Evolutionary conservation across 2,888 invertebrate species (phyloP), one percentile per base, ranked within the genome.

Genomic region (Catotricha subobsoleta): DNA sequence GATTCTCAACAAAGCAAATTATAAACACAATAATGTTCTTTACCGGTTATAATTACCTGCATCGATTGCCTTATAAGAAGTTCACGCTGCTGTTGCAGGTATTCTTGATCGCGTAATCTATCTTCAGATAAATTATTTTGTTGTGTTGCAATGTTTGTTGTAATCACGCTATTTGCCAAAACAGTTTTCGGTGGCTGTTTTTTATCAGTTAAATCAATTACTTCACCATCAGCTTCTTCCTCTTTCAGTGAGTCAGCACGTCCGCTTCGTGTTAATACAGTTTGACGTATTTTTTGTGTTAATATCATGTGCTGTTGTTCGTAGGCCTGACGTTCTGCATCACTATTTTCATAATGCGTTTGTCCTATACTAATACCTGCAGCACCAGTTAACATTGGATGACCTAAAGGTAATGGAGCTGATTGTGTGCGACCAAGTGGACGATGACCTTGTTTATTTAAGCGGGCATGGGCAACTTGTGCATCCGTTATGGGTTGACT

Each of bases 391-490:
- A 90, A 71, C 71, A 86, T 76, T 19, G 90, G 87, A 65, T 90
- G 87, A 2, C 90, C 90, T 42, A 92, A 67, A 20, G 87, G 87
- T 50, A 90, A 65, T 2, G 90, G 90, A 3, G 92, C 92, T 35
- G 92, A 92, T 65, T 94, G 92, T 44, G 94, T 94, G 56, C 94
- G 76, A 44, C 90, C 88, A 51, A 91, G 68, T 25, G 87, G 87
- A 40, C 87, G 67, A 49, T 81, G 81, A 52, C 74, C 72, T 57
- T 71, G 68, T 66, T 79, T 80, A 65, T 70, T 69, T 43, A 80
- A 69, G 52, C 79, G 69, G 48, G 73, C 73, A 55, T 74, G 72
- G 35, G 75, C 75, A 48, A 66, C 67, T 63, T 74, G 75, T 44
- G 72, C 68, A 57, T 76, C 74, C 27, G 76, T 74, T 45, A 74